Conservation (phyloP, 2,113 vertebrate genomes). For the Centropristis striata region DNA sequence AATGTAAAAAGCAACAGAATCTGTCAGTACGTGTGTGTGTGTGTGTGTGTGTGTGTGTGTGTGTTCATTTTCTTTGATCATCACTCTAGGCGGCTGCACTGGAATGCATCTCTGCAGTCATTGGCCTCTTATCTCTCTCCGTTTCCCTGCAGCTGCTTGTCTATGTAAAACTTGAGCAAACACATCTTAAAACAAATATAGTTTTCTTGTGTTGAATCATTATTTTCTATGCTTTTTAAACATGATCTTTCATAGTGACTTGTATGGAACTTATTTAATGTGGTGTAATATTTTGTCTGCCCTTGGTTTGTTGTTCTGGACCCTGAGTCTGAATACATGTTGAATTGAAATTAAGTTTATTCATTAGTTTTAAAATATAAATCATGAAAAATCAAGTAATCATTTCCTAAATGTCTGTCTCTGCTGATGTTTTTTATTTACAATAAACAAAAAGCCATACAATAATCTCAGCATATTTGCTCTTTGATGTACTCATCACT, state of each 20-base stretch:
- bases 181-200: not conserved
- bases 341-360: too few species aligned
- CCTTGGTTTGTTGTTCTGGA: too few species aligned
- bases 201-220: not conserved
- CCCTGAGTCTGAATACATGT: too few species aligned
- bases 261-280: too few species aligned
- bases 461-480: too few species aligned
- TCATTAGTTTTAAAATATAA: not conserved
- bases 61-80: constrained; percentile 66
- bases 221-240: too few species aligned
- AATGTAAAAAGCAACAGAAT: constrained; percentile 26
- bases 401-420: not conserved
- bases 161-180: constrained; percentile 8
- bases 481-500: too few species aligned
- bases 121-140: constrained; percentile 41
- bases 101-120: constrained; percentile 49
- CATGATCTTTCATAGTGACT: too few species aligned
- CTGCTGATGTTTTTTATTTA: too few species aligned
- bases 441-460: too few species aligned
- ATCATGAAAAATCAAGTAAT: not conserved
- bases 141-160: constrained; percentile 52
- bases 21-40: not conserved
- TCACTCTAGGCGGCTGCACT: constrained; percentile 34
- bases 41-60: constrained; percentile 16
- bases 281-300: too few species aligned